Evolutionary conservation across 1,140 invertebrate genomes (phyloP).

Genomic region (Sogatella furcifera): DNA sequence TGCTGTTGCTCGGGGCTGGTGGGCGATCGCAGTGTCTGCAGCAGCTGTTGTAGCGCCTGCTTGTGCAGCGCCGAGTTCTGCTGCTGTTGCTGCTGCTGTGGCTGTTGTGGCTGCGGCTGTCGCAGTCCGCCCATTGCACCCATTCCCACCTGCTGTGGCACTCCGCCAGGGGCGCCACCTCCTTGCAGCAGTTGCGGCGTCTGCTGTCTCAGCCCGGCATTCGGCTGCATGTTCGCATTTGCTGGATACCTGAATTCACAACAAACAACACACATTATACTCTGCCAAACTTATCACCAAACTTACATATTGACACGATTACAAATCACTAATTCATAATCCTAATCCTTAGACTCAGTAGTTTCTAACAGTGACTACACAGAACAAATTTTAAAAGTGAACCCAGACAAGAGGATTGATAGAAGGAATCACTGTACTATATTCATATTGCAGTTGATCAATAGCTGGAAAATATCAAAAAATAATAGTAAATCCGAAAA

Average conservation of each 20-base stretch:
- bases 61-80: conserved; percentile 36
- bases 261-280: no score
- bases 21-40: conserved; percentile 80
- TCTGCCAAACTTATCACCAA: no score
- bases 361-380: no score
- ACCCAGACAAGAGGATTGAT: no score
- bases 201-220: conserved; percentile 11
- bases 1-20: conserved; percentile 86
- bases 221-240: conserved; percentile 17
- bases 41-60: conserved; percentile 77
- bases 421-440: no score
- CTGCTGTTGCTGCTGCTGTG: conserved; percentile 13
- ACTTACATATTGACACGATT: no score
- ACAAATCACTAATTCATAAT: no score
- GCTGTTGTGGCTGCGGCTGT: conserved; percentile 12
- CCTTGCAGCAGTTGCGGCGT: conserved; percentile 18
- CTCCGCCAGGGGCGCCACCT: conserved; percentile 28
- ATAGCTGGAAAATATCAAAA: no score
- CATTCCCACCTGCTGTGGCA: conserved; percentile 24
- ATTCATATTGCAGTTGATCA: no score
- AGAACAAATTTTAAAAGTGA: no score
- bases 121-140: conserved; percentile 19
- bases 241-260: conserved; percentile 27
- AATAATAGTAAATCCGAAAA: no score
- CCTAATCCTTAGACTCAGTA: no score